These are phyloP conservation scores for Epizoanthus illoricatus DNA, from an alignment of 92 coral and sea anemone genomes.

Conservation along the genomic window DNA sequence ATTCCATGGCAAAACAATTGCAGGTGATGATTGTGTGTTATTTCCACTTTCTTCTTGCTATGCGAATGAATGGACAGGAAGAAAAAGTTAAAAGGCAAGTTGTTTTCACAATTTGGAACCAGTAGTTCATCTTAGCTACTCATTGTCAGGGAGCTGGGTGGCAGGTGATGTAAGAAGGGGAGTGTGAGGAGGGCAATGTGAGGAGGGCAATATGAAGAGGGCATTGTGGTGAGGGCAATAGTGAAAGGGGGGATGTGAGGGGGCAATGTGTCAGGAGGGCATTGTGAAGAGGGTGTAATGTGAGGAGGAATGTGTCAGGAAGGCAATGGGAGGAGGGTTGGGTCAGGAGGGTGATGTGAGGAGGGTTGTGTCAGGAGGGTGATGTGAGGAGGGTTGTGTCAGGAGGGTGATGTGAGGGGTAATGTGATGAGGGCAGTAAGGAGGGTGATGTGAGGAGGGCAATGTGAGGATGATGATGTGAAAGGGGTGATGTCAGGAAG, in stretches of 20 bases:
- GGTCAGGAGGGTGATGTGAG: background rate
- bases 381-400: background rate
- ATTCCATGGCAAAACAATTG: background rate
- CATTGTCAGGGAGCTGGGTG: too few species aligned
- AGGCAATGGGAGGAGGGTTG: background rate
- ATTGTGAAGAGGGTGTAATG: background rate
- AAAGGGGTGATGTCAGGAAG: background rate
- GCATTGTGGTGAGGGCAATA: background rate
- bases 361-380: background rate
- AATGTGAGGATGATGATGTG: too few species aligned
- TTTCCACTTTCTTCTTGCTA: constrained; percentile 76
- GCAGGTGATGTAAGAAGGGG: background rate
- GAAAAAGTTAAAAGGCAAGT: constrained; percentile 71
- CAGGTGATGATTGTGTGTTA: constrained; percentile 70
- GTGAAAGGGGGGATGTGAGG: background rate
- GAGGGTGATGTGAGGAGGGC: background rate
- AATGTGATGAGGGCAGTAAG: background rate
- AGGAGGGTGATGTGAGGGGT: background rate
- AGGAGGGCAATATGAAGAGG: background rate
- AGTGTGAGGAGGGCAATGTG: background rate
- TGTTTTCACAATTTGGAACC: background rate
- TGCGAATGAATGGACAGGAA: constrained; percentile 73
- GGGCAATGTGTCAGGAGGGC: background rate
- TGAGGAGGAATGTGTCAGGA: background rate
- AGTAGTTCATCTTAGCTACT: background rate